Conservation (phyloP, 2,888 invertebrate species). For the Melipona bicolor region DNA sequence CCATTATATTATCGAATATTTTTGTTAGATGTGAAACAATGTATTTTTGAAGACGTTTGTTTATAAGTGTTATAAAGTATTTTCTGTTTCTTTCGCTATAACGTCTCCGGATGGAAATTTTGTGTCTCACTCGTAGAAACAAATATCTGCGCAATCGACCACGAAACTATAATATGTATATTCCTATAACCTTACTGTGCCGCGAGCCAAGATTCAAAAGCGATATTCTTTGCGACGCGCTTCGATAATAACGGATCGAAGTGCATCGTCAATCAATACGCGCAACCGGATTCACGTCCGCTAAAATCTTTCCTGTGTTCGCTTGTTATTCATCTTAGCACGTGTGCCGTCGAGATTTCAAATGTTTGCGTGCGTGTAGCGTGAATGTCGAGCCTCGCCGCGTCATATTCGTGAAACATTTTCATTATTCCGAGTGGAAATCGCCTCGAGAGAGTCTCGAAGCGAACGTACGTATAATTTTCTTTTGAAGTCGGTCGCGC, state of each 20-base stretch:
- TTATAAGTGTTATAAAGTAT: too few relatives aligned
- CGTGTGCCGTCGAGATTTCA: slow-evolving; percentile 69
- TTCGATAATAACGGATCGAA: slow-evolving; percentile 48
- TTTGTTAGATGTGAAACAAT: too few relatives aligned
- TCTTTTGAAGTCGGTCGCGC: too few relatives aligned
- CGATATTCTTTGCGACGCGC: slow-evolving; percentile 29
- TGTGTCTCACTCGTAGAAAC: too few relatives aligned
- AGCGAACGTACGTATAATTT: too few relatives aligned
- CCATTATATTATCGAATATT: too few relatives aligned
- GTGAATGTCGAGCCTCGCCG: slow-evolving; percentile 38
- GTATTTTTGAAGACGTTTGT: too few relatives aligned
- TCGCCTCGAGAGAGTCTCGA: neutral
- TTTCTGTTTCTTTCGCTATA: too few relatives aligned
- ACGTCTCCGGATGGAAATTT: too few relatives aligned
- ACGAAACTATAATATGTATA: too few relatives aligned
- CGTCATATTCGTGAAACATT: slow-evolving; percentile 40
- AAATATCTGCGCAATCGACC: too few relatives aligned
- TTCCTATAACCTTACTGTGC: neutral
- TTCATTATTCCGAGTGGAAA: slow-evolving; percentile 24
- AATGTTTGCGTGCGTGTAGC: slow-evolving; percentile 70
- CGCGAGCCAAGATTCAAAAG: slow-evolving; percentile 29
- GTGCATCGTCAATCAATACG: slow-evolving; percentile 59
- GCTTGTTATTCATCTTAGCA: slow-evolving; percentile 82
- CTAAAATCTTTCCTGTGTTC: slow-evolving; percentile 82
- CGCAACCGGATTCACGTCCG: slow-evolving; percentile 52